phyloP scores from a whole-genome alignment of 2,888 invertebrate species.

The Cenopis cana region DNA sequence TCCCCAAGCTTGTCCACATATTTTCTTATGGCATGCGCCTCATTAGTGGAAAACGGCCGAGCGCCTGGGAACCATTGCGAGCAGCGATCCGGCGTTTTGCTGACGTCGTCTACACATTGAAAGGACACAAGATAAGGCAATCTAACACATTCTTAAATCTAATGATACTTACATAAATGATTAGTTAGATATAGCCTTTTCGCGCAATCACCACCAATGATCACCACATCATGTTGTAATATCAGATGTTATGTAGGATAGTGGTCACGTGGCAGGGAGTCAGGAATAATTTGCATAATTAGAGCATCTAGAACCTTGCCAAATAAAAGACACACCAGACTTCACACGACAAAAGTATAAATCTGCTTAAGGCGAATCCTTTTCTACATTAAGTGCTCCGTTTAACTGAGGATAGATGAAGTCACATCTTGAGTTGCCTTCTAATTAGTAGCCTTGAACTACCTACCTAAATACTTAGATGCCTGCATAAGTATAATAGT shows the following conservation, averaged over 20 bases:
- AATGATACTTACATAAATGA: too few species aligned
- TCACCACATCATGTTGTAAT: too few species aligned
- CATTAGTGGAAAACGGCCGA: constrained; percentile 72
- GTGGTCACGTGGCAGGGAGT: not conserved
- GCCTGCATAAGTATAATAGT: not conserved
- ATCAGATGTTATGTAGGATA: not conserved
- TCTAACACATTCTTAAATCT: not conserved
- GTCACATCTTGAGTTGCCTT: not conserved
- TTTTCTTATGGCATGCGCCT: constrained; percentile 69
- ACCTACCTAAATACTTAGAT: not conserved
- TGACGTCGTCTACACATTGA: constrained; percentile 69
- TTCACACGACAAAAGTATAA: too few species aligned
- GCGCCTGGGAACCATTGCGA: constrained; percentile 73
- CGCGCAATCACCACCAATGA: too few species aligned
- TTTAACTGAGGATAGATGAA: not conserved
- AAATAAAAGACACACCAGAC: not conserved
- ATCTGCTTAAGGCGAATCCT: too few species aligned
- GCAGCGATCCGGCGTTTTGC: constrained; percentile 69
- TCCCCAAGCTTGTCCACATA: constrained; percentile 70
- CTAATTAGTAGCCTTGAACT: not conserved
- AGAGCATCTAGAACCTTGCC: not conserved
- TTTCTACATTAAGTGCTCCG: too few species aligned
- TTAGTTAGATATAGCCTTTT: too few species aligned
- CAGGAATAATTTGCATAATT: not conserved
- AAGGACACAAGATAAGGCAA: not conserved